Percentiles rank a stretch among this genome's conserved stretches.
Conservation (phyloP, 2,113 vertebrate genomes). For the Oceanodroma tethys region DNA sequence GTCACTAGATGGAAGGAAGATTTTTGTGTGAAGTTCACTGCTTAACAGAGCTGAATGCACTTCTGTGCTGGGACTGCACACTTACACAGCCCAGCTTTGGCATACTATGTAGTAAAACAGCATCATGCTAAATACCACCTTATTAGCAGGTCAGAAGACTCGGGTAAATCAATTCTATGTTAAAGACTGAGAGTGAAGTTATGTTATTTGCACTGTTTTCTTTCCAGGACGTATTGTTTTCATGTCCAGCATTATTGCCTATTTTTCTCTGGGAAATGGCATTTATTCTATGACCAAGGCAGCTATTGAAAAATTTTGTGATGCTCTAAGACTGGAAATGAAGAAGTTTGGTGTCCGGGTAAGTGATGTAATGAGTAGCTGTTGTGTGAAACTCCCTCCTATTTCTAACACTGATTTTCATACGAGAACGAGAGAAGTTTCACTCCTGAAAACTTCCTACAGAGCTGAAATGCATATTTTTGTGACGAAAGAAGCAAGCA, state of each 20-base stretch:
- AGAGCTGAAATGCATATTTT: neutral
- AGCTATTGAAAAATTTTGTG: slow-evolving; percentile 82
- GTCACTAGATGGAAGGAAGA: neutral
- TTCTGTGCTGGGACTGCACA: neutral
- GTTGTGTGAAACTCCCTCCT: neutral
- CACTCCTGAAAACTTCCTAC: neutral
- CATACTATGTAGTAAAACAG: neutral
- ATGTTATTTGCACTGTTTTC: neutral
- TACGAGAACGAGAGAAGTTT: neutral
- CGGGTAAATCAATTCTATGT: neutral
- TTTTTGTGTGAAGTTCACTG: neutral
- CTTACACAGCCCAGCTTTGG: neutral
- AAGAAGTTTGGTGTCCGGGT: slow-evolving; percentile 80
- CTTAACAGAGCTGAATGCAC: neutral
- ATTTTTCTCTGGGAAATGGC: slow-evolving; percentile 74
- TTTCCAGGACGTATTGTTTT: slow-evolving; percentile 79
- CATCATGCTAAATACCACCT: neutral
- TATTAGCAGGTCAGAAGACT: neutral
- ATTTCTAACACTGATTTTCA: neutral
- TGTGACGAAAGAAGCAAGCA: neutral
- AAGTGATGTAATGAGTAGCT: neutral
- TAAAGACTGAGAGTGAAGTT: neutral
- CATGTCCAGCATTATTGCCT: slow-evolving; percentile 78
- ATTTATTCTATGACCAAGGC: slow-evolving; percentile 81
- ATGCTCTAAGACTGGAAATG: slow-evolving; percentile 81